Evolutionary conservation across 2,113 vertebrate genomes (phyloP), one percentile per base, ranked within the genome.

Genomic region (Myrmecophaga tridactyla): DNA sequence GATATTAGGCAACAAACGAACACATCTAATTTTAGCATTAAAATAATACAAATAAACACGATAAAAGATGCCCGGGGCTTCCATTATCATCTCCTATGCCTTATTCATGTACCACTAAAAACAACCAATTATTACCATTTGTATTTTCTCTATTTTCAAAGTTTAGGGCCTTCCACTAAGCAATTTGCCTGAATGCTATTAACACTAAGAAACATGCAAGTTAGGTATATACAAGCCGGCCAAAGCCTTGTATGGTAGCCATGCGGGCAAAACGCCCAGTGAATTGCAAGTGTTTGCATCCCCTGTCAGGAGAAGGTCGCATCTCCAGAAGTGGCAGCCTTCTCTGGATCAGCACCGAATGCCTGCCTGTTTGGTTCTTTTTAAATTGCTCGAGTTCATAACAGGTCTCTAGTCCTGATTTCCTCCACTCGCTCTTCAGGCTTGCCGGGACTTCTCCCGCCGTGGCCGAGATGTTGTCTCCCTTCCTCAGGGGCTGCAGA

Each of bases 401-500:
- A 5, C 5, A 13, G n/a, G 34, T 23, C 27, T 70, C 20, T 48
- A 39, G 83, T 20, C 60, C 13, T 87, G 20, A 17, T 41, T 21
- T 70, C 87, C 69, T 77, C n/a, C 72, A 41, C 72, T 23, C 29
- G 53, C 12, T 80, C 53, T 73, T 86, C 73, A 29, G 5, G 17
- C 39, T 29, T 11, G 20, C 23, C 10, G 3, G 0, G 88, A n/a
- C 41, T 21, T 36, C 29, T 62, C 27, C 15, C 43, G n/a, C 4
- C 14, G 51, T 7, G 5, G 20, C 41, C 7, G 3, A 0, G 25
- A 3, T 7, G 41, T n/a, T 7, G 41, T n/a, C n/a, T n/a, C n/a
- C n/a, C n/a, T n/a, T n/a, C n/a, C n/a, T n/a, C n/a, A n/a, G n/a
- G n/a, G n/a, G n/a, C n/a, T n/a, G n/a, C n/a, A n/a, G n/a, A n/a